Conservation (phyloP, 2,888 invertebrate species). For the Chrysolina americana region DNA sequence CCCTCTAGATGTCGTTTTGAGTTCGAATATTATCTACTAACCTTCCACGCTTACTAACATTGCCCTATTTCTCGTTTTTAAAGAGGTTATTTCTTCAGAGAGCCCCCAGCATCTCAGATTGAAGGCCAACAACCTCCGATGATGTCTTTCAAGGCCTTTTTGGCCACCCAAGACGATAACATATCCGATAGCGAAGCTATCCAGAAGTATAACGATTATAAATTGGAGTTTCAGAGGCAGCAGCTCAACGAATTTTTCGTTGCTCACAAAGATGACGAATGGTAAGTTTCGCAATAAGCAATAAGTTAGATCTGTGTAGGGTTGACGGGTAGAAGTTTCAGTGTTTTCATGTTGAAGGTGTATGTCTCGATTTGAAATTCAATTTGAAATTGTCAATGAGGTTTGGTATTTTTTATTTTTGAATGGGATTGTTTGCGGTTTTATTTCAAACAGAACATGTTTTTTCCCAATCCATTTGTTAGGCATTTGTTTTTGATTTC, state of each 20-base stretch:
- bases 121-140: conserved; percentile 89
- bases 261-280: conserved; percentile 99
- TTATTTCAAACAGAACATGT: too few relatives aligned
- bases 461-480: not conserved
- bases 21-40: conserved; percentile 30
- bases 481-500: too few relatives aligned
- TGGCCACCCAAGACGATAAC: conserved; percentile 96
- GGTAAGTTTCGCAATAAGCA: conserved; percentile 77
- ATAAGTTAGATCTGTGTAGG: conserved; percentile 7
- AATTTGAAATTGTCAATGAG: not conserved
- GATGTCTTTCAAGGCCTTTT: conserved; percentile 97
- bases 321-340: not conserved
- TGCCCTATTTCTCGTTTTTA: conserved; percentile 31
- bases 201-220: conserved; percentile 98
- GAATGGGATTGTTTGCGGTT: too few relatives aligned
- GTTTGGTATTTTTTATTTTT: not conserved
- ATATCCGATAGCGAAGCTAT: conserved; percentile 98
- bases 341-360: conserved; percentile 29
- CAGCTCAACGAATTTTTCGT: conserved; percentile 99
- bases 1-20: conserved; percentile 46
- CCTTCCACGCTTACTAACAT: conserved; percentile 31
- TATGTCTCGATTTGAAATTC: conserved; percentile 25
- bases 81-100: conserved; percentile 68
- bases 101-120: conserved; percentile 67
- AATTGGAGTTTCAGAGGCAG: conserved; percentile 95